Percentiles rank a stretch among this genome's conserved stretches.
phyloP scores from a whole-genome alignment of 1,140 invertebrate genomes.

The Leptinotarsa texana region DNA sequence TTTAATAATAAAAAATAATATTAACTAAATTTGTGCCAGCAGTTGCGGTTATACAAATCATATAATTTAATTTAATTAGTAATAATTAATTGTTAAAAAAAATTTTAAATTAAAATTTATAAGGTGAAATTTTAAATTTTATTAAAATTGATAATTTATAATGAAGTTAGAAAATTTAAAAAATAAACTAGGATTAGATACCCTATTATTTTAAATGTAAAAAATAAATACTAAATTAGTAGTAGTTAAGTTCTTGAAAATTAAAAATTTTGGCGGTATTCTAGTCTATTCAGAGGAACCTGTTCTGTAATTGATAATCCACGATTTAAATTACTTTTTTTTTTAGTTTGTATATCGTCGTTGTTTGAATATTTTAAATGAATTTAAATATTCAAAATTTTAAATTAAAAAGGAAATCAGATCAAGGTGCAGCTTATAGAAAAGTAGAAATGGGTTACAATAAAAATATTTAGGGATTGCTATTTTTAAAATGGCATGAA shows the following conservation, averaged over 20 bases:
- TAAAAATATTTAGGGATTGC: constrained; percentile 54
- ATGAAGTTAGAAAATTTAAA: constrained; percentile 51
- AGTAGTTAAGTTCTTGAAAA: constrained; percentile 60
- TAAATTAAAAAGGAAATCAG: constrained; percentile 58
- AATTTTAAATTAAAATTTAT: constrained; percentile 50
- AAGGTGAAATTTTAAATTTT: constrained; percentile 52
- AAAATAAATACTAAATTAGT: constrained; percentile 55
- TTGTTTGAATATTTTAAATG: constrained; percentile 61
- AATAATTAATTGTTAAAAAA: constrained; percentile 44
- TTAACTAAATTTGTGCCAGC: constrained; percentile 62
- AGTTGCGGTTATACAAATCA: constrained; percentile 61
- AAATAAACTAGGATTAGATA: constrained; percentile 68
- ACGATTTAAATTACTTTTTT: constrained; percentile 60
- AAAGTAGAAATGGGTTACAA: constrained; percentile 61
- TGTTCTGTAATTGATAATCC: constrained; percentile 64
- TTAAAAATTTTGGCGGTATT: constrained; percentile 64
- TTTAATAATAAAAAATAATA: constrained; percentile 51
- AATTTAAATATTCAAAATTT: constrained; percentile 59
- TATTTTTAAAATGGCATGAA: constrained; percentile 54
- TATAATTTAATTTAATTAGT: constrained; percentile 43
- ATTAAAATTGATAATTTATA: constrained; percentile 49
- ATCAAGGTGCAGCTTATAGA: constrained; percentile 64
- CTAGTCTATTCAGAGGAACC: constrained; percentile 63
- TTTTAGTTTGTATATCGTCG: constrained; percentile 62
- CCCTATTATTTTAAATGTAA: constrained; percentile 62